A percentile compares a stretch with the other conserved stretches of the same genome.
Evolutionary conservation across 2,113 vertebrate genomes (phyloP).

Genomic region (Dipodomys stephensi): DNA sequence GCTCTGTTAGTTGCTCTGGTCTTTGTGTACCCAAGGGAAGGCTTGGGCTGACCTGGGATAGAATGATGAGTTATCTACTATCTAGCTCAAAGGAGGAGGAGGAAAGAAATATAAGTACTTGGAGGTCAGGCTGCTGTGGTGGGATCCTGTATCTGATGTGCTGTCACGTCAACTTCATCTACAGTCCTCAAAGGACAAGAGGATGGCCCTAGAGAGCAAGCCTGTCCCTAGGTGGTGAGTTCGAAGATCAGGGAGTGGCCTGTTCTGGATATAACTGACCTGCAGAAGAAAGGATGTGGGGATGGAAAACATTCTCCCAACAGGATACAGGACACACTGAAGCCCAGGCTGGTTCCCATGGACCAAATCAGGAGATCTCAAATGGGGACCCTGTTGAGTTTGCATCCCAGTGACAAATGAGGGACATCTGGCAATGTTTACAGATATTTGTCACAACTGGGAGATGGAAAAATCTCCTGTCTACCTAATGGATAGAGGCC

Average conservation of each 20-base stretch:
- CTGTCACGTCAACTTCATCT: background rate
- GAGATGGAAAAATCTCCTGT: background rate
- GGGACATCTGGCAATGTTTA: background rate
- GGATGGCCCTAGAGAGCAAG: background rate
- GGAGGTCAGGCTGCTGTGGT: background rate
- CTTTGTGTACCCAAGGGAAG: background rate
- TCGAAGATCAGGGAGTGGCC: background rate
- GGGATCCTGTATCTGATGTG: background rate
- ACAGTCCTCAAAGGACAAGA: background rate
- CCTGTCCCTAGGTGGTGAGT: background rate
- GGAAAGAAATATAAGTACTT: background rate
- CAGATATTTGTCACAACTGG: background rate
- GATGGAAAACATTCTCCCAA: fast-evolving
- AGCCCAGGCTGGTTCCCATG: background rate
- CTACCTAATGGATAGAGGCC: background rate
- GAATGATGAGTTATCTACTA: background rate
- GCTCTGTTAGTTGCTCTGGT: background rate
- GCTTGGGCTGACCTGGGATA: fast-evolving
- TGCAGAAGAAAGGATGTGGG: background rate
- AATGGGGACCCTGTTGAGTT: too few relatives aligned
- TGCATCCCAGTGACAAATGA: background rate
- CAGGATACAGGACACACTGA: background rate
- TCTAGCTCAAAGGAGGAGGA: background rate
- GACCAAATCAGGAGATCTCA: background rate
- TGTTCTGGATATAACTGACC: background rate